phyloP scores from a whole-genome alignment of 2,888 invertebrate genomes.

The Chalcosyrphus nemorum region DNA sequence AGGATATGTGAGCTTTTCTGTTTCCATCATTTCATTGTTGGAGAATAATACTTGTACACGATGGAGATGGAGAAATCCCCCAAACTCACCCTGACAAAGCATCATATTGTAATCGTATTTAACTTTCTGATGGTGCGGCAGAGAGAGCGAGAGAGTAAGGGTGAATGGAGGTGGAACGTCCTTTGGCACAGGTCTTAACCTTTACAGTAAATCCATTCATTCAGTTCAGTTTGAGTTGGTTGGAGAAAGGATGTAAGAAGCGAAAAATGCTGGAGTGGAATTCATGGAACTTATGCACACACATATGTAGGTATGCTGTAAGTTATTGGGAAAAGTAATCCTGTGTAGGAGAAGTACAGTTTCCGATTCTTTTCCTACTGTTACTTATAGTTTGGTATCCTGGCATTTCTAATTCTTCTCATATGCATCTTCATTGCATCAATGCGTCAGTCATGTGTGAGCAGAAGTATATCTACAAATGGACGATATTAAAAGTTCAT shows the following conservation, averaged over 20 bases:
- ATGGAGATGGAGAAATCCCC: not conserved
- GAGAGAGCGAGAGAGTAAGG: too few relatives aligned
- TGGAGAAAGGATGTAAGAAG: not conserved
- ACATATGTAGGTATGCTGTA: not conserved
- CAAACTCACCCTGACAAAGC: not conserved
- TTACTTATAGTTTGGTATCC: not conserved
- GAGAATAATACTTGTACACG: slow-evolving; percentile 7
- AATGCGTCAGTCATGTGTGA: not conserved
- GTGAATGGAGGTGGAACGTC: not conserved
- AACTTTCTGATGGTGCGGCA: too few relatives aligned
- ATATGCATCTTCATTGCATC: not conserved
- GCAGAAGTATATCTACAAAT: not conserved
- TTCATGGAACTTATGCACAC: not conserved
- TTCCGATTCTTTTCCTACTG: not conserved
- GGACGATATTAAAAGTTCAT: slow-evolving; percentile 8
- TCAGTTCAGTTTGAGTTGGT: not conserved
- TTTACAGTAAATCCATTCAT: slow-evolving; percentile 33
- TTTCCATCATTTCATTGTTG: slow-evolving; percentile 62
- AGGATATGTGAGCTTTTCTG: slow-evolving; percentile 71
- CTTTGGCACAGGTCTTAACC: slow-evolving; percentile 27
- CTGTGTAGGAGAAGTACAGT: not conserved
- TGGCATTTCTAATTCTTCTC: not conserved
- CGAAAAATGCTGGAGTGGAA: not conserved
- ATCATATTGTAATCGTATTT: slow-evolving; percentile 27
- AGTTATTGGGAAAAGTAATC: slow-evolving; percentile 10